A percentile compares a stretch with the other conserved stretches of the same genome.
These are phyloP conservation scores for Monochamus alternatus DNA, from an alignment of 2,888 invertebrate species.

Conservation along the genomic window DNA sequence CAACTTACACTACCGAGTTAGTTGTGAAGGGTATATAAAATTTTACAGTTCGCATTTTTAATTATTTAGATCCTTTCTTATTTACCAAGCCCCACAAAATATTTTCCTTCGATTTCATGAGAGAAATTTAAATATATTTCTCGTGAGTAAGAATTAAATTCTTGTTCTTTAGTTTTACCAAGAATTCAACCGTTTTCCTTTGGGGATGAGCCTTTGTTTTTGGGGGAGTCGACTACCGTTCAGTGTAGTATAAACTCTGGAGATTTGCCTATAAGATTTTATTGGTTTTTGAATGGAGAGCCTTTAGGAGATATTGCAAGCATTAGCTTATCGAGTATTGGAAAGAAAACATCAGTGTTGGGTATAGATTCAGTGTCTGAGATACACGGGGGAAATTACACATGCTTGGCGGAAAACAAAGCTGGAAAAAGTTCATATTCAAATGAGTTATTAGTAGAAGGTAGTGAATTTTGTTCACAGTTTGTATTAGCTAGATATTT, in stretches of 20 bases:
- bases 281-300: constrained; percentile 81
- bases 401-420: constrained; percentile 73
- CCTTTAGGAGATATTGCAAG: constrained; percentile 73
- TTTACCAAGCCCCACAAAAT: too few relatives aligned
- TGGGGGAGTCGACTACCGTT: constrained; percentile 73
- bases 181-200: constrained; percentile 78
- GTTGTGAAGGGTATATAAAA: constrained; percentile 72
- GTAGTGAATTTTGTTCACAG: constrained; percentile 63
- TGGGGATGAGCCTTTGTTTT: constrained; percentile 69
- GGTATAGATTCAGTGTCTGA: constrained; percentile 75
- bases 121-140: too few relatives aligned
- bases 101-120: too few relatives aligned
- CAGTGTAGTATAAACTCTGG: constrained; percentile 78
- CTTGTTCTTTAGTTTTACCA: constrained; percentile 73
- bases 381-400: constrained; percentile 75
- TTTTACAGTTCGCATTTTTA: constrained; percentile 18
- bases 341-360: constrained; percentile 78
- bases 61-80: too few relatives aligned
- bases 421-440: constrained; percentile 73
- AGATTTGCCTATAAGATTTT: constrained; percentile 85
- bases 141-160: too few relatives aligned
- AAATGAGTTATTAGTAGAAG: constrained; percentile 73
- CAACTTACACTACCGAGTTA: constrained; percentile 76
- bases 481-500: neutral
- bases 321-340: constrained; percentile 73